Percentiles rank a stretch among this genome's conserved stretches.
Conservation (phyloP, 2,888 invertebrate genomes). For the Trichacis sp. region DNA sequence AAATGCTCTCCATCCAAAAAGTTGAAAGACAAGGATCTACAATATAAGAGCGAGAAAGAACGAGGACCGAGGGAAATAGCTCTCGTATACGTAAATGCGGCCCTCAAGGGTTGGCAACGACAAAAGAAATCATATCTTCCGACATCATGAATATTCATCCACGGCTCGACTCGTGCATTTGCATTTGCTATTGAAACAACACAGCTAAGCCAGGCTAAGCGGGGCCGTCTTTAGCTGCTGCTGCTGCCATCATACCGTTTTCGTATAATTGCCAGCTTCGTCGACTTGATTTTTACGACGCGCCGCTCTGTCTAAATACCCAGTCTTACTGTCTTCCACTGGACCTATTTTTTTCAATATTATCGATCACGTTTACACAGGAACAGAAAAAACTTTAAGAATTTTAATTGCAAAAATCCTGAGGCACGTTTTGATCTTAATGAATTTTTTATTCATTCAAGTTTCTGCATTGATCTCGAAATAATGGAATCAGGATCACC, state of each 20-base stretch:
- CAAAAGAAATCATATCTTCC: conserved; percentile 60
- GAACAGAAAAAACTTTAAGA: too few relatives aligned
- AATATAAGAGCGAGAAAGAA: background rate
- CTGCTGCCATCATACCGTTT: conserved; percentile 38
- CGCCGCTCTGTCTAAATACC: too few relatives aligned
- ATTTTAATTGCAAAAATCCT: too few relatives aligned
- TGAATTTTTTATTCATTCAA: too few relatives aligned
- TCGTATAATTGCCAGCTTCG: conserved; percentile 58
- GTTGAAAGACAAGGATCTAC: background rate
- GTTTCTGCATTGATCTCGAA: too few relatives aligned
- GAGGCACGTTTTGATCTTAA: too few relatives aligned
- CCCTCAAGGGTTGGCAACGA: conserved; percentile 47
- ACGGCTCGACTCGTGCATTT: conserved; percentile 49
- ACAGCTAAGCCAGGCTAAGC: conserved; percentile 56
- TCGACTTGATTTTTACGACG: conserved; percentile 41
- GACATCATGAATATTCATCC: conserved; percentile 62
- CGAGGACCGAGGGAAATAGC: background rate
- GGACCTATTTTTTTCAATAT: too few relatives aligned
- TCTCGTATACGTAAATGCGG: too few relatives aligned
- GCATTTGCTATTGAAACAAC: conserved; percentile 63
- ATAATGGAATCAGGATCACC: too few relatives aligned
- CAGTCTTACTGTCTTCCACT: too few relatives aligned
- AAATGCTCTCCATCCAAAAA: background rate
- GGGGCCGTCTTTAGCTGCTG: conserved; percentile 33
- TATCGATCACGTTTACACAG: too few relatives aligned